Percentiles rank a stretch among this genome's conserved stretches.
Conservation (phyloP, 2,797 vertebrate genomes). For the Hippoglossus hippoglossus region DNA sequence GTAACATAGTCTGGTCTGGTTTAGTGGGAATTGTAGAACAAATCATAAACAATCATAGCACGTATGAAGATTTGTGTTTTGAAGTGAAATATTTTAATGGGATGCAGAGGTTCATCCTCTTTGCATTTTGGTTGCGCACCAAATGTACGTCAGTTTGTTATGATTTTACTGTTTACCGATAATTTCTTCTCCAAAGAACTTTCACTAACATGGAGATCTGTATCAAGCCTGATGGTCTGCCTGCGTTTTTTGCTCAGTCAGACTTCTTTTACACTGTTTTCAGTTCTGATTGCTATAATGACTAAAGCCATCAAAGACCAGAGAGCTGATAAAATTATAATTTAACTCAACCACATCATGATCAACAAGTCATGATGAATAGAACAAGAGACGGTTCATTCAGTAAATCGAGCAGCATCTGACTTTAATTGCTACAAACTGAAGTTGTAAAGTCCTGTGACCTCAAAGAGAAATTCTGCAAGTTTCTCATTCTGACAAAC, state of each 20-base stretch:
- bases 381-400: neutral
- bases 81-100: constrained; percentile 43
- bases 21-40: constrained; percentile 8
- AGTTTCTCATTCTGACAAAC: neutral
- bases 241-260: too few species aligned
- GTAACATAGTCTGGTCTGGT: constrained; percentile 1
- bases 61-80: constrained; percentile 57
- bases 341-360: neutral
- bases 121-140: constrained; percentile 18
- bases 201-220: too few species aligned
- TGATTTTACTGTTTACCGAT: too few species aligned
- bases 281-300: too few species aligned
- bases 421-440: neutral
- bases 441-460: neutral
- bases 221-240: too few species aligned
- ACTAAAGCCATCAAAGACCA: too few species aligned
- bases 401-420: neutral
- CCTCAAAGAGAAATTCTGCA: neutral
- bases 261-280: too few species aligned
- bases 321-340: too few species aligned
- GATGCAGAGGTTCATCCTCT: constrained; percentile 51
- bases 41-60: constrained; percentile 25
- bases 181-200: too few species aligned
- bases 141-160: too few species aligned
- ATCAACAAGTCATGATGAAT: neutral